Percentiles rank a stretch among this genome's conserved stretches.
Conservation (phyloP, 2,888 invertebrate species). For the Amphiduros pacificus region DNA sequence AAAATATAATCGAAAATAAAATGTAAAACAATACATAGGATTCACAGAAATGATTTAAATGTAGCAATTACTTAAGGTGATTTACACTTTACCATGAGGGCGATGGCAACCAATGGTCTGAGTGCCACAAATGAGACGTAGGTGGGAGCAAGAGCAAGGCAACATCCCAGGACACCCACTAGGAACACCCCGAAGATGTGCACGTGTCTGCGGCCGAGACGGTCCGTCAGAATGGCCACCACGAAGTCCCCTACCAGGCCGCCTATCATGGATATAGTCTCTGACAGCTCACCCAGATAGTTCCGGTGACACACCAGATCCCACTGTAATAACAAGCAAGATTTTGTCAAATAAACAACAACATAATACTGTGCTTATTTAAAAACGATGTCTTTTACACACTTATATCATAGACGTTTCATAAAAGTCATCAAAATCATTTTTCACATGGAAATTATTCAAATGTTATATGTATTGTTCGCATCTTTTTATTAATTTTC, state of each 20-base stretch:
- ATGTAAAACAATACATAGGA: no score
- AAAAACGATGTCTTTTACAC: no score
- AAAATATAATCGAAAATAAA: no score
- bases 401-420: no score
- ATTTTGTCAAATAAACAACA: background rate
- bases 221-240: constrained; percentile 5
- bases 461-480: no score
- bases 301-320: constrained; percentile 11
- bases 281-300: constrained; percentile 8
- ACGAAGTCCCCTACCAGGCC: constrained; percentile 5
- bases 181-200: background rate
- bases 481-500: no score
- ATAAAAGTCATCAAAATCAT: no score
- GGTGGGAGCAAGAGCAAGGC: background rate
- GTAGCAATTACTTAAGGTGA: no score
- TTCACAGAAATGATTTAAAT: no score
- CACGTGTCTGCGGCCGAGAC: constrained; percentile 1
- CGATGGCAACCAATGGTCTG: background rate
- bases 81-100: constrained; percentile 5
- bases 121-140: constrained; percentile 1
- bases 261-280: constrained; percentile 11
- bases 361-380: background rate
- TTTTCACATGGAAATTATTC: no score
- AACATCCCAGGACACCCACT: background rate
- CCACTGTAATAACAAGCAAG: constrained; percentile 1